phyloP scores from a whole-genome alignment of 2,888 invertebrate genomes.

The Catocala nupta region DNA sequence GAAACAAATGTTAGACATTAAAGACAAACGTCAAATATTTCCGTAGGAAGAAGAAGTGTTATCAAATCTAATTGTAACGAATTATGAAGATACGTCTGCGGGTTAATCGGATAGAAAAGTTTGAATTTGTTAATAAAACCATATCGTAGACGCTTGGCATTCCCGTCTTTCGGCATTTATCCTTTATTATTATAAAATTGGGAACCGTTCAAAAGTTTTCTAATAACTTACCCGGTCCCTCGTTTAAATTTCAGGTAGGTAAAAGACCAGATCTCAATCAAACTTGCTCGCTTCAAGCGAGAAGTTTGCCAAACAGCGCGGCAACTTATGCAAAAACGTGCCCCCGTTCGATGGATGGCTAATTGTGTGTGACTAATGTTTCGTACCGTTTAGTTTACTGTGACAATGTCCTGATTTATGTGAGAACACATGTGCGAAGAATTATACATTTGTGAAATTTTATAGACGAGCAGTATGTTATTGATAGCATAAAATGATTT shows the following conservation, averaged over 20 bases:
- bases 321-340: slow-evolving; percentile 63
- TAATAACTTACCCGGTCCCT: slow-evolving; percentile 70
- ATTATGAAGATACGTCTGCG: slow-evolving; percentile 42
- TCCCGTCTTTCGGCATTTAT: slow-evolving; percentile 58
- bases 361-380: slow-evolving; percentile 49
- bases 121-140: slow-evolving; percentile 59
- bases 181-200: slow-evolving; percentile 74
- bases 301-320: slow-evolving; percentile 68
- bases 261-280: slow-evolving; percentile 76
- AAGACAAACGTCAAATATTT: too few relatives aligned
- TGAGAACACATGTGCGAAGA: not conserved
- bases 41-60: too few relatives aligned
- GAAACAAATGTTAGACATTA: too few relatives aligned
- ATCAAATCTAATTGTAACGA: slow-evolving; percentile 38
- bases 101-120: slow-evolving; percentile 55
- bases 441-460: not conserved
- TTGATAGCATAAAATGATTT: too few relatives aligned
- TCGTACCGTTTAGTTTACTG: not conserved
- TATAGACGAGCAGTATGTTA: not conserved
- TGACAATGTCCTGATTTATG: not conserved
- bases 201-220: slow-evolving; percentile 70
- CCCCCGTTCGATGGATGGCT: slow-evolving; percentile 21
- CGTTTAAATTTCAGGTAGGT: slow-evolving; percentile 77
- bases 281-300: slow-evolving; percentile 71
- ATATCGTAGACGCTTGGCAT: slow-evolving; percentile 47